phyloP scores from a whole-genome alignment of 2,113 vertebrate genomes.

The Bostrychus sinensis region DNA sequence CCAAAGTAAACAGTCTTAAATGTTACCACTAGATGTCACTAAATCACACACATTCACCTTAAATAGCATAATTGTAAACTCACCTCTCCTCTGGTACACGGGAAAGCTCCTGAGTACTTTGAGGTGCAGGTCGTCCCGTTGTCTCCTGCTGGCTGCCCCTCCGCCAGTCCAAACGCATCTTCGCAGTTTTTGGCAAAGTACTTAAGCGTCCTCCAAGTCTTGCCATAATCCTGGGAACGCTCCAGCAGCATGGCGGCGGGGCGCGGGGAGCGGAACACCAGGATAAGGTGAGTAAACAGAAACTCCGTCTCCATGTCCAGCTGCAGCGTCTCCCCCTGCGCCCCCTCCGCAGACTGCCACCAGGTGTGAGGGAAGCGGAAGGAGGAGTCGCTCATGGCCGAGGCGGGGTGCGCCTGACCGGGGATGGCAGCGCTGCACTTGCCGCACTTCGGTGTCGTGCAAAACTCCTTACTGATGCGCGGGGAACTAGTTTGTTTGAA shows the following conservation, averaged over 20 bases:
- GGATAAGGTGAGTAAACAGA: conserved; percentile 93
- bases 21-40: neutral
- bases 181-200: conserved; percentile 90
- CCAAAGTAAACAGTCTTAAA: neutral
- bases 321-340: conserved; percentile 82
- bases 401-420: conserved; percentile 82
- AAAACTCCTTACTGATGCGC: conserved; percentile 62
- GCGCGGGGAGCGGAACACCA: conserved; percentile 93
- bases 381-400: conserved; percentile 92
- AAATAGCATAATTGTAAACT: conserved; percentile 4
- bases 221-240: conserved; percentile 89
- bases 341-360: conserved; percentile 91
- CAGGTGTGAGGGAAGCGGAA: conserved; percentile 90
- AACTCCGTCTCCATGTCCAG: conserved; percentile 91
- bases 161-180: conserved; percentile 83
- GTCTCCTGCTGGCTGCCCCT: conserved; percentile 67
- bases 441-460: conserved; percentile 72
- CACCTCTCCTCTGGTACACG: conserved; percentile 71
- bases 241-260: conserved; percentile 93
- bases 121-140: conserved; percentile 55
- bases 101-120: conserved; percentile 68
- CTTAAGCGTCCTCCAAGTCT: conserved; percentile 87
- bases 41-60: neutral
- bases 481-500: conserved; percentile 62
- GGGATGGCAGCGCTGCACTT: conserved; percentile 77